These are phyloP conservation scores for Poecile atricapillus DNA, from an alignment of 2,113 vertebrate species.

Conservation along the genomic window DNA sequence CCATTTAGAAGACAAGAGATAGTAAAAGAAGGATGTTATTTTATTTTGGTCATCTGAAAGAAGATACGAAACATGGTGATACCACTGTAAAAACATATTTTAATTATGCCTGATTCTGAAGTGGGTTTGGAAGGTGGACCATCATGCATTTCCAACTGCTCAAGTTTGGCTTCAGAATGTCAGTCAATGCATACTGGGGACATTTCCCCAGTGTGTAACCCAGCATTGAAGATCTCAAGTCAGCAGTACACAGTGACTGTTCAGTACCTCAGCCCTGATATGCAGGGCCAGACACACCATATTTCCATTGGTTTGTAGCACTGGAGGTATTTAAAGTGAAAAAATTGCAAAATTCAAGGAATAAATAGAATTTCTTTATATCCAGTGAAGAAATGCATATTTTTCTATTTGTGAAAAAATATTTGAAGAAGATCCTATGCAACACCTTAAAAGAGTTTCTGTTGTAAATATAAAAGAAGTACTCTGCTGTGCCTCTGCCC, in stretches of 20 bases:
- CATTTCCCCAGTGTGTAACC: neutral
- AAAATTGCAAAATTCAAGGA: neutral
- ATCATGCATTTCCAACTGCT: neutral
- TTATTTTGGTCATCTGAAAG: neutral
- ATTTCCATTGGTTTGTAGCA: neutral
- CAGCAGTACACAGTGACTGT: neutral
- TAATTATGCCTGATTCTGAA: neutral
- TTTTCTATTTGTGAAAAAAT: neutral
- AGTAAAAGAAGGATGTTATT: neutral
- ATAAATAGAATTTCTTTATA: neutral
- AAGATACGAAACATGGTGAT: neutral
- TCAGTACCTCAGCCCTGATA: neutral
- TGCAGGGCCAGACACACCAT: neutral
- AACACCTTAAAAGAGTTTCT: neutral
- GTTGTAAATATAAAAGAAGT: neutral
- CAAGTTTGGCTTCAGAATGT: neutral
- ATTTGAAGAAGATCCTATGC: neutral
- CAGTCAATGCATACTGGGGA: neutral
- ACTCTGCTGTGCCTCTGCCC: neutral
- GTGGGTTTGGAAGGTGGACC: neutral
- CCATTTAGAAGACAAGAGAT: neutral
- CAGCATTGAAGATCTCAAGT: neutral
- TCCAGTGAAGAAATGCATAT: neutral
- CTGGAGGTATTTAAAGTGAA: neutral
- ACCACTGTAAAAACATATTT: neutral